Evolutionary conservation across 2,797 vertebrate species (phyloP), one percentile per base, ranked within the genome.

Genomic region (Lagorchestes hirsutus): DNA sequence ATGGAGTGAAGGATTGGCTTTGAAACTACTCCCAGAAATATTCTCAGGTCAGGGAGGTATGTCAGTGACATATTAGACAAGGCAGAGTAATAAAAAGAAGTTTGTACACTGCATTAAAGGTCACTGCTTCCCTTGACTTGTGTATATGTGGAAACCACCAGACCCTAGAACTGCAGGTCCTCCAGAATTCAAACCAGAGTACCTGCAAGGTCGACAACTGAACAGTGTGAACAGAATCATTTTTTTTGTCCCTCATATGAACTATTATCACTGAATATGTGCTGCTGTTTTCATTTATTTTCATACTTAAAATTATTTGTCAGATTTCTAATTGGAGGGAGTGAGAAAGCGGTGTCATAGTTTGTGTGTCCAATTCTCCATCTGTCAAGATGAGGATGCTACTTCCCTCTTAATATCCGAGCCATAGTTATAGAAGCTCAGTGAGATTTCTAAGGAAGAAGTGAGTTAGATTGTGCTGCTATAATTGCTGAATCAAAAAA

Each of bases 401-500:
- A 12, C 67, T 58, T 16, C 8, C 91, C 57, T 87, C 74, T 5
- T 94, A 91, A 91, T 97, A 93, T 90, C 57, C 0, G 4, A 54
- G 74, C 91, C 59, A n/a, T 3, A 0, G 5, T 54, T 90, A 94
- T 92, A 95, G 96, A 94, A 90, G 59, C 31, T 87, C 93, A 5
- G 0, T 56, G 57, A 90, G 58, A 58, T 94, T 92, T 97, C 92
- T 56, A 87, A 31, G 55, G 5, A 90, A 10, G 87, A 55, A 58
- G 93, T 91, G 67, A 92, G 74, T 96, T 94, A 92, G 91, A 92
- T 90, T 90, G 54, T 95, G 91, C 58, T 92, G 87, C 54, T 91
- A 14, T 31, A 93, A 94, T 58, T 57, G 92, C 9, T 62, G 57
- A 97, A 92, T 96, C 93, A 94, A 95, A 95, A 96, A 93, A 92